These are phyloP conservation scores for Reticulitermes lucifugus DNA, from an alignment of 2,888 invertebrate species.

Conservation along the genomic window DNA sequence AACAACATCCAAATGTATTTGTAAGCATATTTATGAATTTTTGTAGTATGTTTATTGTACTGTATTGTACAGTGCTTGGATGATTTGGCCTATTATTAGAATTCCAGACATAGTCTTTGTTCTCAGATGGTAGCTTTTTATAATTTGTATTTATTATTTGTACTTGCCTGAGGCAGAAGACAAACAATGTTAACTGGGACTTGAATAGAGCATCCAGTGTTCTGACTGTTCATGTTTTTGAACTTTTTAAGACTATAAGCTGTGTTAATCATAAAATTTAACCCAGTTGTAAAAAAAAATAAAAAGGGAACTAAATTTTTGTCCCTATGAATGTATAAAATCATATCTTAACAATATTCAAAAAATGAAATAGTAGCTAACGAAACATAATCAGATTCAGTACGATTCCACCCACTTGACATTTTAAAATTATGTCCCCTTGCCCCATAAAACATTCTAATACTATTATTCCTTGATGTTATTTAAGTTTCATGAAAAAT, in stretches of 20 bases:
- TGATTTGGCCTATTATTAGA: constrained; percentile 37
- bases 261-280: constrained; percentile 39
- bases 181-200: constrained; percentile 27
- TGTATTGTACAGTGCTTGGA: constrained; percentile 32
- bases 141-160: constrained; percentile 41
- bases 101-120: constrained; percentile 34
- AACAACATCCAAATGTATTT: constrained; percentile 36
- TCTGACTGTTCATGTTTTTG: constrained; percentile 40
- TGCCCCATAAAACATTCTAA: constrained; percentile 19
- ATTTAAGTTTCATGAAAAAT: constrained; percentile 41
- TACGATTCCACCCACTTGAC: constrained; percentile 21
- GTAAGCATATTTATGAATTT: constrained; percentile 34
- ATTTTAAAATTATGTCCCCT: constrained; percentile 31
- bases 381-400: constrained; percentile 25
- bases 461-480: constrained; percentile 42
- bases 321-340: constrained; percentile 35
- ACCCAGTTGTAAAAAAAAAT: constrained; percentile 28
- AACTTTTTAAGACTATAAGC: constrained; percentile 43
- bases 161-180: constrained; percentile 24
- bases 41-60: background rate
- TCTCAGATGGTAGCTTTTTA: constrained; percentile 23
- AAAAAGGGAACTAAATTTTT: constrained; percentile 9
- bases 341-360: constrained; percentile 31
- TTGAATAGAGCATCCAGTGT: background rate
- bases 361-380: constrained; percentile 27